A percentile compares a stretch with the other conserved stretches of the same genome.
phyloP scores from a whole-genome alignment of 2,113 vertebrate genomes.

The Dasyurus viverrinus region DNA sequence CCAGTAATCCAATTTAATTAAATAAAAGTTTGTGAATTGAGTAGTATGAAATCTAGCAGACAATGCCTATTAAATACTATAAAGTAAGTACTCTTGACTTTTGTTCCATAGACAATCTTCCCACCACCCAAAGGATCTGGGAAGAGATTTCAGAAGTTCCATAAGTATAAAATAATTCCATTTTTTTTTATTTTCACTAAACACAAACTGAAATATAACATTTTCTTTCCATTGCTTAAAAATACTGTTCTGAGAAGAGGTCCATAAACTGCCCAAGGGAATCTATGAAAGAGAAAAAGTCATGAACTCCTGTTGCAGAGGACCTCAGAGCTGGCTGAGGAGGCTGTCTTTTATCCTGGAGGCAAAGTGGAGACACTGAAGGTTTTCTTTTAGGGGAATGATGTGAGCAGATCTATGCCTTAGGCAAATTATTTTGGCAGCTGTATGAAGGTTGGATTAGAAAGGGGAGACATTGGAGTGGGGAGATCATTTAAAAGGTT shows the following conservation, averaged over 20 bases:
- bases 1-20: background rate
- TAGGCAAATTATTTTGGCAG: background rate
- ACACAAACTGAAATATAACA: background rate
- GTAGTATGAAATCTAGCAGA: background rate
- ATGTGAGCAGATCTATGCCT: background rate
- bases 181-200: background rate
- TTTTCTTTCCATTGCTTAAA: background rate
- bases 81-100: background rate
- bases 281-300: background rate
- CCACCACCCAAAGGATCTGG: background rate
- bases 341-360: background rate
- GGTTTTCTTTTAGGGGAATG: background rate
- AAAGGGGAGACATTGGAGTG: background rate
- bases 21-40: background rate
- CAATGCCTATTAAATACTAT: background rate
- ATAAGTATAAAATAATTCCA: background rate
- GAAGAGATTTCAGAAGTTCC: background rate
- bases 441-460: background rate
- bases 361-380: background rate
- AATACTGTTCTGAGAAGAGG: background rate
- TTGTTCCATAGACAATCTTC: background rate
- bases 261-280: background rate
- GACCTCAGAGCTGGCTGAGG: background rate
- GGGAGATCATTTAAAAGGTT: background rate
- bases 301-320: background rate